A percentile compares a stretch with the other conserved stretches of the same genome.
phyloP scores from a whole-genome alignment of 1,140 invertebrate genomes.

The Rhagoletis pomonella region DNA sequence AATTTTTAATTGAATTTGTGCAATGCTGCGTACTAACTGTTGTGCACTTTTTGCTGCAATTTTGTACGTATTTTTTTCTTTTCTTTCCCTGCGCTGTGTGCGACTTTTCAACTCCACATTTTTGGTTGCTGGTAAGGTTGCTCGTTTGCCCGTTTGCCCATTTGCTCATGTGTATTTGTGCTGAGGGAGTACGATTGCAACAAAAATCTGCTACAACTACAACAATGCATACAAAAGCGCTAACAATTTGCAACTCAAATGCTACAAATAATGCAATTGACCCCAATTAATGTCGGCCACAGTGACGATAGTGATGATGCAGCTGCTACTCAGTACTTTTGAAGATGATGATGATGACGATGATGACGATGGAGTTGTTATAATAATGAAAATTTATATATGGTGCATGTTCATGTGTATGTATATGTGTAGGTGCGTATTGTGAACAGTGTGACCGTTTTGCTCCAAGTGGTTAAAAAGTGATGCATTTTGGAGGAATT shows the following conservation, averaged over 20 bases:
- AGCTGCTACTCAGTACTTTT: neutral
- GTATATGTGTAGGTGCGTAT: neutral
- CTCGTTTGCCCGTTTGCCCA: neutral
- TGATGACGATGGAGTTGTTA: neutral
- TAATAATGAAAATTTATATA: neutral
- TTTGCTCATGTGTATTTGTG: neutral
- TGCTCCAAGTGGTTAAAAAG: too few species aligned
- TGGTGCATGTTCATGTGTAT: neutral
- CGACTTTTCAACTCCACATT: neutral
- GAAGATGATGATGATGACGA: neutral
- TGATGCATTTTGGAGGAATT: too few species aligned
- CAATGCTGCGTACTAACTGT: neutral
- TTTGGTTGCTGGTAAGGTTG: neutral
- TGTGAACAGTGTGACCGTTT: too few species aligned
- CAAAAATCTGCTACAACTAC: neutral
- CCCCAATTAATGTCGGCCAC: constrained; percentile 35
- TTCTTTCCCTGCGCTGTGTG: neutral
- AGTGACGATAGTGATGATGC: neutral
- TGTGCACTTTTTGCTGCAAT: neutral
- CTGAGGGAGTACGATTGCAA: neutral
- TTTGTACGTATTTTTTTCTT: neutral
- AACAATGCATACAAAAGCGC: neutral
- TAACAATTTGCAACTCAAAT: constrained; percentile 36
- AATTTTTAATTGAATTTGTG: constrained; percentile 47
- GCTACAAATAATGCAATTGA: constrained; percentile 43